Conservation (phyloP, 2,797 vertebrate genomes). For the Hozukius guyotensis region DNA sequence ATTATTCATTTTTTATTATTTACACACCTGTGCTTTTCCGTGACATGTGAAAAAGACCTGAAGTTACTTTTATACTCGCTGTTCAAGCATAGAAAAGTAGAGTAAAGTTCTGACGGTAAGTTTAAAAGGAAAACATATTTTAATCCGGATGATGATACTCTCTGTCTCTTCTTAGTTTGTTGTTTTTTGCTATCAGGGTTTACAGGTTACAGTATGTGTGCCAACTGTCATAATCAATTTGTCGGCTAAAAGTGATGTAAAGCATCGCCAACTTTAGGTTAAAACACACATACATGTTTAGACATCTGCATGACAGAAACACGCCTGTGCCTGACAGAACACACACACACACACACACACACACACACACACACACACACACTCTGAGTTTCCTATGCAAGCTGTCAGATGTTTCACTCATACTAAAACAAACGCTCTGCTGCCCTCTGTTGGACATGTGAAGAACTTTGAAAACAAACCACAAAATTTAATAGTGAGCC, state of each 20-base stretch:
- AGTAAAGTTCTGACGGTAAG: background rate
- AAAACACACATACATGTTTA: background rate
- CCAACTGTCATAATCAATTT: background rate
- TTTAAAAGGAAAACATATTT: background rate
- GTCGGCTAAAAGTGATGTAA: background rate
- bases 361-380: background rate
- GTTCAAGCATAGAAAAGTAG: background rate
- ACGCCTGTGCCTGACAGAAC: background rate
- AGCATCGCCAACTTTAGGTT: background rate
- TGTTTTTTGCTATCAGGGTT: rapidly evolving
- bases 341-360: background rate
- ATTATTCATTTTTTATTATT: background rate
- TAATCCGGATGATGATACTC: no score
- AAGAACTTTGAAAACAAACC: background rate
- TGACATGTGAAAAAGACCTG: background rate
- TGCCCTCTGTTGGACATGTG: constrained; percentile 78
- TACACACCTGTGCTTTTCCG: background rate
- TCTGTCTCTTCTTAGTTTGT: background rate
- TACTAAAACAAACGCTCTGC: constrained; percentile 57
- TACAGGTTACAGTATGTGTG: background rate
- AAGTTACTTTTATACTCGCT: background rate
- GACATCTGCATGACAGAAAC: background rate
- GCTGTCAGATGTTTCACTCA: constrained; percentile 14
- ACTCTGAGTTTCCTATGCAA: background rate
- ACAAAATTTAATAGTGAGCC: background rate